Conservation (phyloP, 1,140 invertebrate genomes). For the Drosophila arizonae region DNA sequence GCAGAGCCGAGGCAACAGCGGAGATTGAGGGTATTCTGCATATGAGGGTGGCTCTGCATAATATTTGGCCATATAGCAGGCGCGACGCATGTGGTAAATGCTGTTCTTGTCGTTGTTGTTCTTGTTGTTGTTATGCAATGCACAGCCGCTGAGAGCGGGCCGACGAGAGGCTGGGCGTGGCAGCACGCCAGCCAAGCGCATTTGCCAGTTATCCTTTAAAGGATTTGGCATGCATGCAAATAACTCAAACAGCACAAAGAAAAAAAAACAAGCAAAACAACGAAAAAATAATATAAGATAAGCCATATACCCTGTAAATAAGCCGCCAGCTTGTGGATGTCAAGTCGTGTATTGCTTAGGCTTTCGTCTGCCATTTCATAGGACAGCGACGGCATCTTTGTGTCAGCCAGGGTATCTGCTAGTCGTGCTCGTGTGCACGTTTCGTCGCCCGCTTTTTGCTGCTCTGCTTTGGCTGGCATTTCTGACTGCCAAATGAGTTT, state of each 20-base stretch:
- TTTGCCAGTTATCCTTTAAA: constrained; percentile 29
- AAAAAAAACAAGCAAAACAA: not conserved
- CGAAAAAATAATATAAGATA: not conserved
- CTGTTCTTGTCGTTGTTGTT: constrained; percentile 26
- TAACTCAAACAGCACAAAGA: not conserved
- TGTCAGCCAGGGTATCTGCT: constrained; percentile 10
- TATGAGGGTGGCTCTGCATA: constrained; percentile 54
- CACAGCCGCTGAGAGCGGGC: constrained; percentile 6
- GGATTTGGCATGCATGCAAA: constrained; percentile 24
- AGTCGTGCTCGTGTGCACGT: constrained; percentile 7
- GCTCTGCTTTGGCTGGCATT: constrained; percentile 45
- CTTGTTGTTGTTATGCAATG: constrained; percentile 30
- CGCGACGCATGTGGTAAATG: constrained; percentile 20
- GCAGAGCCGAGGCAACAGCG: not conserved
- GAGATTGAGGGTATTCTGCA: constrained; percentile 7
- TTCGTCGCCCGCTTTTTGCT: not conserved
- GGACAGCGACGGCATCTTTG: too few relatives aligned
- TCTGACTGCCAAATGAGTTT: constrained; percentile 70
- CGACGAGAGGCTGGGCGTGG: constrained; percentile 5
- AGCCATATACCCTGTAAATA: constrained; percentile 17
- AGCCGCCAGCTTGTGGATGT: not conserved
- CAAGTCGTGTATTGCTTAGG: not conserved
- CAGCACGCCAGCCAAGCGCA: constrained; percentile 24
- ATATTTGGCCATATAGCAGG: constrained; percentile 52
- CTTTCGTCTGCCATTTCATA: not conserved